A percentile compares a stretch with the other conserved stretches of the same genome.
Evolutionary conservation across 2,797 vertebrate species (phyloP).

Genomic region (Chaunax sp.): DNA sequence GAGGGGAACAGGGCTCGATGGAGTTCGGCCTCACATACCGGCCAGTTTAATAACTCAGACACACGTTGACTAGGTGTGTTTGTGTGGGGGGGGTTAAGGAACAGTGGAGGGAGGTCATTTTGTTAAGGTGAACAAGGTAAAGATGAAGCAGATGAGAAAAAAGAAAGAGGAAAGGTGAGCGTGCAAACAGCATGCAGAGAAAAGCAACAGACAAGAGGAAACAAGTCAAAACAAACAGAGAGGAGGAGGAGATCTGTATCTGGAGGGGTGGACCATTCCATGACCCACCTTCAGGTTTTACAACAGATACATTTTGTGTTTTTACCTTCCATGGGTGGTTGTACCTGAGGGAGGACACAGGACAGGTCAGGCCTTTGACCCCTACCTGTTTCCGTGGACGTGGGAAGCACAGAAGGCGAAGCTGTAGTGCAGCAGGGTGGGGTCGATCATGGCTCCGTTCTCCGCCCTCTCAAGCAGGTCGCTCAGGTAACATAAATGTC

Average conservation of each 20-base stretch:
- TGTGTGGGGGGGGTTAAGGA: constrained; percentile 2
- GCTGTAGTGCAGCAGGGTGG: constrained; percentile 99
- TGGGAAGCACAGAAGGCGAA: constrained; percentile 99
- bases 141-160: constrained; percentile 26
- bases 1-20: constrained; percentile 82
- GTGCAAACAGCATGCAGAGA: constrained; percentile 1
- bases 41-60: constrained; percentile 88
- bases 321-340: background rate
- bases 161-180: constrained; percentile 19
- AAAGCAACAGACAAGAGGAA: background rate
- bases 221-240: background rate
- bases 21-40: constrained; percentile 85
- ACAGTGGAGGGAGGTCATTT: background rate
- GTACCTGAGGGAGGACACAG: background rate
- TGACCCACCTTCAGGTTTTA: background rate
- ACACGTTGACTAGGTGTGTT: constrained; percentile 85
- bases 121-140: constrained; percentile 20
- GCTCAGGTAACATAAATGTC: constrained; percentile 97
- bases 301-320: background rate
- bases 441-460: constrained; percentile 99
- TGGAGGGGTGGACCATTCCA: background rate
- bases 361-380: background rate
- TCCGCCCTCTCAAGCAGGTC: constrained; percentile 96
- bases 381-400: constrained; percentile 97
- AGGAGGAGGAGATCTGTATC: background rate